Conservation (phyloP, 1,140 invertebrate genomes). For the Cydia pomonella region DNA sequence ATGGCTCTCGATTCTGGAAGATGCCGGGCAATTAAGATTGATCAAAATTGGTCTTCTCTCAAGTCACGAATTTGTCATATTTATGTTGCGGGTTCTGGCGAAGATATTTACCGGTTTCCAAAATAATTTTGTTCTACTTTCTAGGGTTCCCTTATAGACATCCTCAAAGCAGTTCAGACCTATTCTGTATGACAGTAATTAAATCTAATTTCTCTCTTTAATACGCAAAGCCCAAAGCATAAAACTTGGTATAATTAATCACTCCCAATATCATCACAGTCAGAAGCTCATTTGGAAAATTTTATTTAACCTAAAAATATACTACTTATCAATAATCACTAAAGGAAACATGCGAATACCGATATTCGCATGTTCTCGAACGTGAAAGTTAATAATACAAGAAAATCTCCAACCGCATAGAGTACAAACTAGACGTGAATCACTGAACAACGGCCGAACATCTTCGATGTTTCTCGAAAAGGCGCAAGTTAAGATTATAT, state of each 20-base stretch:
- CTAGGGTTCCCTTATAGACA: too few relatives aligned
- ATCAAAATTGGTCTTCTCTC: slow-evolving; percentile 48
- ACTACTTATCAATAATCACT: too few relatives aligned
- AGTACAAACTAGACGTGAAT: slow-evolving; percentile 3
- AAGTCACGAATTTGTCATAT: slow-evolving; percentile 39
- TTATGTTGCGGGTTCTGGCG: slow-evolving; percentile 1
- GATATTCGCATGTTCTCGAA: too few relatives aligned
- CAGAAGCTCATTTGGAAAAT: too few relatives aligned
- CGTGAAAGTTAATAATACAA: neutral
- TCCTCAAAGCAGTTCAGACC: too few relatives aligned
- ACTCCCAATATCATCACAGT: too few relatives aligned
- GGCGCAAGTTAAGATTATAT: slow-evolving; percentile 26
- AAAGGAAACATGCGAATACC: too few relatives aligned
- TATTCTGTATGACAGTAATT: too few relatives aligned
- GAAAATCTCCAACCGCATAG: slow-evolving; percentile 17
- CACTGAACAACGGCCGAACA: slow-evolving; percentile 19
- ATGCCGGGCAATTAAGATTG: slow-evolving; percentile 65
- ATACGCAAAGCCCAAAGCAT: too few relatives aligned
- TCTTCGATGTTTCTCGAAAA: slow-evolving; percentile 21
- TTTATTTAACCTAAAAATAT: too few relatives aligned
- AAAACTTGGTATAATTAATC: too few relatives aligned
- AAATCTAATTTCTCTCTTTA: too few relatives aligned
- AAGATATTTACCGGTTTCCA: neutral
- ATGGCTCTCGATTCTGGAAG: slow-evolving; percentile 57
- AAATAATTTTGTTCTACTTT: neutral